Evolutionary conservation across 1,140 invertebrate genomes (phyloP).

Genomic region (Ruditapes philippinarum): DNA sequence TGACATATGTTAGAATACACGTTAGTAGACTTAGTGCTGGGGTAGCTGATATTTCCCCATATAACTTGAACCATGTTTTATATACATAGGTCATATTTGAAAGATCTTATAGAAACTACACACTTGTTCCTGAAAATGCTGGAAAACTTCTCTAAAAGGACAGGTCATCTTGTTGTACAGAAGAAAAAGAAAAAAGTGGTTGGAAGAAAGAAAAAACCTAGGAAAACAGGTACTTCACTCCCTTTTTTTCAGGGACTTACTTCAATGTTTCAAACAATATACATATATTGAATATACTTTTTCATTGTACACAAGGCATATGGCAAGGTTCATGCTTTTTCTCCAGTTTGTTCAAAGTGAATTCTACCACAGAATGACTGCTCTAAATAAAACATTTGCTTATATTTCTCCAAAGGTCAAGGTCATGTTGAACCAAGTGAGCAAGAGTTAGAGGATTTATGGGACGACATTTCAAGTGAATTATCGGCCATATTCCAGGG

Average conservation of each 20-base stretch:
- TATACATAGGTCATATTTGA: slow-evolving; percentile 91
- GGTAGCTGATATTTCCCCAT: too few species aligned
- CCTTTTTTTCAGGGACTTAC: neutral
- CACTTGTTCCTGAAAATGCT: slow-evolving; percentile 98
- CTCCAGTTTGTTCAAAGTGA: too few species aligned
- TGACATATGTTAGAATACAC: too few species aligned
- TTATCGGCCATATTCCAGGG: slow-evolving; percentile 91
- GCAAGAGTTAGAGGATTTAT: slow-evolving; percentile 89
- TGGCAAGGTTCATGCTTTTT: too few species aligned
- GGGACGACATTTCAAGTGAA: slow-evolving; percentile 91
- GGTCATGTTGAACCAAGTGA: slow-evolving; percentile 65
- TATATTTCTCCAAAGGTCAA: too few species aligned
- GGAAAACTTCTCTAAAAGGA: slow-evolving; percentile 92
- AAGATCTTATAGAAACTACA: slow-evolving; percentile 95
- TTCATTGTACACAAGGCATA: too few species aligned
- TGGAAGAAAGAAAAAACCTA: slow-evolving; percentile 87
- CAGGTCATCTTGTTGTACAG: slow-evolving; percentile 91
- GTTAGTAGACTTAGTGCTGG: too few species aligned
- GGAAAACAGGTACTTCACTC: neutral
- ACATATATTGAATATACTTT: too few species aligned
- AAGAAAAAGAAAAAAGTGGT: slow-evolving; percentile 90
- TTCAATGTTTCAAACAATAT: too few species aligned
- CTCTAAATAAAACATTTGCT: too few species aligned
- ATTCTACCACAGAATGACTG: too few species aligned
- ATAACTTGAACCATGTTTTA: too few species aligned